phyloP scores from a whole-genome alignment of 2,797 vertebrate species.

The Alca torda region DNA sequence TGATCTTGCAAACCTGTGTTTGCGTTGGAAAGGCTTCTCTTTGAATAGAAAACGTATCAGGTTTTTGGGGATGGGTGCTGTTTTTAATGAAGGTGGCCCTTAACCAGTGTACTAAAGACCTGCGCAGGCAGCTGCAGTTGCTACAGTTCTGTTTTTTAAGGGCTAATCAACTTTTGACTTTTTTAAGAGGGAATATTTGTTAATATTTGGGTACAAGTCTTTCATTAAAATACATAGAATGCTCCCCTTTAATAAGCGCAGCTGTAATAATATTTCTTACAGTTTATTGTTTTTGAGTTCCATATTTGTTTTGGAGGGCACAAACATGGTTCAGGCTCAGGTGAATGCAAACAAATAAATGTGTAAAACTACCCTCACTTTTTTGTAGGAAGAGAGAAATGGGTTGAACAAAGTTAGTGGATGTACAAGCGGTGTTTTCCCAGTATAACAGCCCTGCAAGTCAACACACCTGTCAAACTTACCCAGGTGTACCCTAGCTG shows the following conservation, averaged over 20 bases:
- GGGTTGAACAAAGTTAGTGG: neutral
- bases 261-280: neutral
- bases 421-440: rapidly evolving
- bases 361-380: rapidly evolving
- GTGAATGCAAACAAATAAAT: neutral
- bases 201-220: neutral
- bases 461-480: neutral
- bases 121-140: no score
- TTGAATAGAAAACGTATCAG: rapidly evolving
- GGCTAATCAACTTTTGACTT: neutral
- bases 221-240: rapidly evolving
- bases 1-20: rapidly evolving
- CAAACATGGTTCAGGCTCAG: neutral
- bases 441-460: neutral
- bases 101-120: neutral
- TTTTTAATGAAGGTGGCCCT: neutral
- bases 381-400: neutral
- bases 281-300: neutral
- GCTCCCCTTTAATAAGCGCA: neutral
- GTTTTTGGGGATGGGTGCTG: neutral
- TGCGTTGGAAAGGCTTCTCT: neutral
- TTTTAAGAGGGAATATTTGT: neutral
- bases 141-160: neutral
- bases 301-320: neutral
- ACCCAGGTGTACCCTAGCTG: neutral